Conservation (phyloP, 1,140 invertebrate genomes). For the Cydia strobilella region DNA sequence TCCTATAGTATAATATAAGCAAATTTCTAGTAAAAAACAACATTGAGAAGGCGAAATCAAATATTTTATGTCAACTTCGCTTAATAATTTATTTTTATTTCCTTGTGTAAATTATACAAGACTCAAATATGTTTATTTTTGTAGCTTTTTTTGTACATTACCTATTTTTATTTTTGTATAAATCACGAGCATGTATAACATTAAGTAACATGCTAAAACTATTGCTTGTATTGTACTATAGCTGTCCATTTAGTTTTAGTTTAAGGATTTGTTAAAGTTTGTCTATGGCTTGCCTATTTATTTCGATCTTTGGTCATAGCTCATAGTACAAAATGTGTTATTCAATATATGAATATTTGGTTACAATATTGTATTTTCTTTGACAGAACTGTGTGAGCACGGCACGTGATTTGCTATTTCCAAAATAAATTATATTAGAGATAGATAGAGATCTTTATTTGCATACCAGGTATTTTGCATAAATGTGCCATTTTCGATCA, state of each 20-base stretch:
- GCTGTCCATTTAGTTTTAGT: slow-evolving; percentile 6
- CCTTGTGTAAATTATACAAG: neutral
- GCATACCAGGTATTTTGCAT: no score
- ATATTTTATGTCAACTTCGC: neutral
- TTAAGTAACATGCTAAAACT: neutral
- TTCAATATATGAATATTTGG: slow-evolving; percentile 7
- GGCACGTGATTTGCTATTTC: neutral
- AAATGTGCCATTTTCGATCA: no score
- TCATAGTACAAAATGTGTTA: slow-evolving; percentile 13
- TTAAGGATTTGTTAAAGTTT: slow-evolving; percentile 23
- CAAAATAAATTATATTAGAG: neutral
- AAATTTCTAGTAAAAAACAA: neutral
- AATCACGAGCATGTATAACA: no score
- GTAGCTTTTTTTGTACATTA: neutral
- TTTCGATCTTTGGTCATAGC: neutral
- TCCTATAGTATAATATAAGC: slow-evolving; percentile 13
- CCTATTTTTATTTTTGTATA: no score
- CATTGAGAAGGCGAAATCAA: neutral
- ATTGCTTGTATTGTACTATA: slow-evolving; percentile 22
- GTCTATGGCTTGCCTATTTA: slow-evolving; percentile 27
- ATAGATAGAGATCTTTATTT: no score
- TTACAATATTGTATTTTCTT: slow-evolving; percentile 8
- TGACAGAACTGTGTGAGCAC: neutral
- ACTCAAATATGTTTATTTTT: neutral
- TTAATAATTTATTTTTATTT: neutral